Evolutionary conservation across 2,113 vertebrate species (phyloP), one percentile per base, ranked within the genome.

Genomic region (Periophthalmus modestus): DNA sequence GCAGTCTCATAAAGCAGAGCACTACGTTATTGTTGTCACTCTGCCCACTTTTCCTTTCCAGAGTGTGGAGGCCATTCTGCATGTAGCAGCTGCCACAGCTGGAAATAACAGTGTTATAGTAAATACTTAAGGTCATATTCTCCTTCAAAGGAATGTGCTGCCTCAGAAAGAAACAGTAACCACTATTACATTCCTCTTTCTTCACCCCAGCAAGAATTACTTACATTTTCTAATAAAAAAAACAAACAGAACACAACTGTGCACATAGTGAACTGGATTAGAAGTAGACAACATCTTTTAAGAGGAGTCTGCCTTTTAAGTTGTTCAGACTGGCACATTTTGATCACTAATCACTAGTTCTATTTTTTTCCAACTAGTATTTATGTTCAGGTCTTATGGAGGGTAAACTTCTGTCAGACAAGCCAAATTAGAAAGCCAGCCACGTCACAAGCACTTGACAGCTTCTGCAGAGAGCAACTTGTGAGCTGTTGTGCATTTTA

Each of bases 371-470:
- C 58, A 89, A 89, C 83, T 88, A 85, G 88, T 87, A 89, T 87
- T 91, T 87, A 73, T 89, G 71, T 61, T 72, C 84, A 91, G 69
- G 89, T 85, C 21, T 28, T 76, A 81, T 91, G 78, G 83, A 84
- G 75, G 81, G n/a, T 55, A 55, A 21, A 55, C 18, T 54, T n/a
- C 18, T 1, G 18, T 7, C 50, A 54, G 50, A 18, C 16, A 52
- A 52, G 48, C 48, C 48, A 16, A 16, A 16, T 5, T 50, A 5
- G 3, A 50, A 43, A 43, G 39, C 7, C 6, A 43, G 39, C 39
- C 39, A 43, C 9, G 7, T 9, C 7, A 43, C 39, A 43, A 43
- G 39, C 7, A 43, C 4, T 43, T 43, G 39, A 43, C 39, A 43
- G 11, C 39, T 43, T 43, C 6, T 43, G 39, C 48, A 50, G 48